A percentile compares a stretch with the other conserved stretches of the same genome.
These are phyloP conservation scores for Lepisosteus osseus DNA, from an alignment of 2,113 vertebrate genomes.

Conservation along the genomic window DNA sequence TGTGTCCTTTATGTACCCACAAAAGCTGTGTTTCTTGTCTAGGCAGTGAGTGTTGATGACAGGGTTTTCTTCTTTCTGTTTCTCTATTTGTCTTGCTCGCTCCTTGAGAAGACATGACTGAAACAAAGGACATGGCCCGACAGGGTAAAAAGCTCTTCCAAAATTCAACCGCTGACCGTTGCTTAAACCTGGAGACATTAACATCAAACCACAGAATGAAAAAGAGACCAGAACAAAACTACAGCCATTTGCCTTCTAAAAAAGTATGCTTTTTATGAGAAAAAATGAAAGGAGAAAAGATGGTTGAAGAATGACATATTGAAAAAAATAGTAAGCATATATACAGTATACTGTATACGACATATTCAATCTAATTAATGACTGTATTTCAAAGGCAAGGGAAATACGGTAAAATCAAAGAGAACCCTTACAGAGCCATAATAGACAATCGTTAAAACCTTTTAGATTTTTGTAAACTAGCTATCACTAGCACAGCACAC, in stretches of 20 bases:
- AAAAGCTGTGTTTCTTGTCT: constrained; percentile 5
- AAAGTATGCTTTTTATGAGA: too few relatives aligned
- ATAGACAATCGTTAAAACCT: constrained; percentile 13
- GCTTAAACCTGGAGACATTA: too few relatives aligned
- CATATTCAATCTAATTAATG: constrained; percentile 17
- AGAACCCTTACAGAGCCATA: not conserved
- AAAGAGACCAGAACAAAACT: constrained; percentile 1
- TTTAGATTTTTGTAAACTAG: constrained; percentile 31
- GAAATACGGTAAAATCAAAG: not conserved
- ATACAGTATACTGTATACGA: not conserved
- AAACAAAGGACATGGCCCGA: too few relatives aligned
- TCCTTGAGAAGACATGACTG: not conserved
- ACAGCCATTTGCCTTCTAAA: not conserved
- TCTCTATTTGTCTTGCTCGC: constrained; percentile 7
- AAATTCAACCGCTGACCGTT: too few relatives aligned
- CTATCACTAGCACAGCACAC: constrained; percentile 24
- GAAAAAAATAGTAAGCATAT: too few relatives aligned
- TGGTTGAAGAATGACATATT: too few relatives aligned
- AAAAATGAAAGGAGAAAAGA: too few relatives aligned
- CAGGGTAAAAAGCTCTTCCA: too few relatives aligned
- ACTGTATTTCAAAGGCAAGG: constrained; percentile 16
- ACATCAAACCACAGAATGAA: too few relatives aligned
- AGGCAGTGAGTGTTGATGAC: constrained; percentile 32
- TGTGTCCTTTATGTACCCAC: too few relatives aligned
- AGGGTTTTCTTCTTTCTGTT: constrained; percentile 27